These are phyloP conservation scores for Taxidea taxus DNA, from an alignment of 2,113 vertebrate species.

Conservation along the genomic window DNA sequence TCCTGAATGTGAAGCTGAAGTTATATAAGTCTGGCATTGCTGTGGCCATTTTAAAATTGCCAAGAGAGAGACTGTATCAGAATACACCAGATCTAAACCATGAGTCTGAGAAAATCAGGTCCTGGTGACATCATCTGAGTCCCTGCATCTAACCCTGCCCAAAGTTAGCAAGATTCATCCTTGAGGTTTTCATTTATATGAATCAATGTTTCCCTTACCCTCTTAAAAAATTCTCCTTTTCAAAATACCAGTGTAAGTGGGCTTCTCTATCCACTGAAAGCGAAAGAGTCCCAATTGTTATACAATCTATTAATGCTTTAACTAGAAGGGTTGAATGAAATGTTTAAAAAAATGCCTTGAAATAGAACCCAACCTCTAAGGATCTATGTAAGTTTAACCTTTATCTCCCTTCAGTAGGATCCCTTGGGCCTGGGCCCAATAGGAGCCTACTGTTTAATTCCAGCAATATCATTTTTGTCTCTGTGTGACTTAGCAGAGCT, in stretches of 20 bases:
- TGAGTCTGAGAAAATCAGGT: not conserved
- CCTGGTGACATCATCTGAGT: not conserved
- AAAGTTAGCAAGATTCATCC: not conserved
- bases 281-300: not conserved
- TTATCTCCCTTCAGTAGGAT: not conserved
- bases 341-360: conserved; percentile 22
- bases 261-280: not conserved
- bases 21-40: not conserved
- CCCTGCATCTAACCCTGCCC: not conserved
- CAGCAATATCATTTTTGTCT: not conserved
- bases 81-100: not conserved
- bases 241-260: not conserved
- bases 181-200: not conserved
- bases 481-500: not conserved
- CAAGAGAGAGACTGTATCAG: not conserved
- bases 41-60: not conserved
- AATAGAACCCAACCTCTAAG: not conserved
- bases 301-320: not conserved
- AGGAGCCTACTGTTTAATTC: not conserved
- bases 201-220: not conserved
- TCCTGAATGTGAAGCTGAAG: not conserved
- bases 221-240: not conserved
- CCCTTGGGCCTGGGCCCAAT: not conserved
- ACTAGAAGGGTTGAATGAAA: not conserved
- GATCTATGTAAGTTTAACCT: not conserved